Percentiles rank a stretch among this genome's conserved stretches.
phyloP scores from a whole-genome alignment of 2,797 vertebrate genomes.

The Aplochiton taeniatus region DNA sequence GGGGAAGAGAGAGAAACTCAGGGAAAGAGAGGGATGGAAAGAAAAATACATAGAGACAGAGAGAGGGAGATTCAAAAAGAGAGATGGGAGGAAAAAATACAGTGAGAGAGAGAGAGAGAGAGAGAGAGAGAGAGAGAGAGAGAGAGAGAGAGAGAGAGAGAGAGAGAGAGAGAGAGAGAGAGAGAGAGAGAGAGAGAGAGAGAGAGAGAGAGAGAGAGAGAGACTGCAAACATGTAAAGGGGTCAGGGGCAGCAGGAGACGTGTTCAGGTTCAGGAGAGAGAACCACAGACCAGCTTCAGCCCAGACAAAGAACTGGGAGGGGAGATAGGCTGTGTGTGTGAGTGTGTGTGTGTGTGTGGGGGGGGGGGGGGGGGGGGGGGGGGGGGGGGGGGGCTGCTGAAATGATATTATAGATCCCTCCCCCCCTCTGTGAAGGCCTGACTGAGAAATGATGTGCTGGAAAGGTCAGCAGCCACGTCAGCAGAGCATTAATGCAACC shows the following conservation, averaged over 20 bases:
- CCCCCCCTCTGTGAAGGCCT: slow-evolving; percentile 24
- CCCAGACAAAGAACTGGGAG: no score
- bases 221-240: background rate
- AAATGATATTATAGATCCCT: slow-evolving; percentile 23
- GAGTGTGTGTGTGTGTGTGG: slow-evolving; percentile 2
- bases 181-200: background rate
- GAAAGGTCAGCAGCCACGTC: slow-evolving; percentile 57
- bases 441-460: slow-evolving; percentile 47
- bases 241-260: background rate
- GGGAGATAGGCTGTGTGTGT: background rate
- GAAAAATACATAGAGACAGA: background rate
- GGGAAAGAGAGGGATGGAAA: background rate
- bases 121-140: background rate
- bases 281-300: no score
- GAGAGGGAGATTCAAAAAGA: slow-evolving; percentile 4
- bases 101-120: slow-evolving; percentile 1
- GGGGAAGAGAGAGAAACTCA: background rate
- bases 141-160: background rate
- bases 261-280: no score
- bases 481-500: slow-evolving; percentile 10
- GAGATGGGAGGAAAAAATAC: background rate
- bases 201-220: background rate
- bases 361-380: background rate
- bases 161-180: background rate
- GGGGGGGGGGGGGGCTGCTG: background rate